A percentile compares a stretch with the other conserved stretches of the same genome.
Evolutionary conservation across 2,113 vertebrate genomes (phyloP).

Genomic region (Tringa solitaria): DNA sequence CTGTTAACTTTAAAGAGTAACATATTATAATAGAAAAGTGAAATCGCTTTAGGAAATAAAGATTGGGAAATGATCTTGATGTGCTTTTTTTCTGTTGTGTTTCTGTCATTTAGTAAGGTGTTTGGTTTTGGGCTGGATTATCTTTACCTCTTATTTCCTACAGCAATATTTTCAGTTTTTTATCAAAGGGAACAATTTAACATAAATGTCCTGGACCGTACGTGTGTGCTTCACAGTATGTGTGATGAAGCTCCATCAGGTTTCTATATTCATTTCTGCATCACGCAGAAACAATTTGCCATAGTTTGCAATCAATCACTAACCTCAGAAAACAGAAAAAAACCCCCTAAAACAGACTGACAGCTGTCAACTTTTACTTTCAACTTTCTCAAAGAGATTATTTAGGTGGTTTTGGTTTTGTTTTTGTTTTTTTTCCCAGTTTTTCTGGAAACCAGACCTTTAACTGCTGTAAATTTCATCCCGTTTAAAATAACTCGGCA

Average conservation of each 20-base stretch:
- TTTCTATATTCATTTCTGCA: neutral
- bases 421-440: neutral
- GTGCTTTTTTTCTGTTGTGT: neutral
- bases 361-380: neutral
- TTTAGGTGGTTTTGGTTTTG: neutral
- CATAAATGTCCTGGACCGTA: neutral
- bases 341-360: neutral
- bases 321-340: neutral
- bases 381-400: neutral
- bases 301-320: neutral
- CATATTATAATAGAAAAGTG: neutral
- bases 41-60: neutral
- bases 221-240: neutral
- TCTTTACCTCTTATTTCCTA: neutral
- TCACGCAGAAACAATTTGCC: neutral
- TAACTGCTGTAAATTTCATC: neutral
- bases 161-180: neutral
- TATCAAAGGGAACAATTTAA: neutral
- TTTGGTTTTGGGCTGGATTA: neutral
- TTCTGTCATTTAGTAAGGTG: neutral
- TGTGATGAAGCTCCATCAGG: neutral
- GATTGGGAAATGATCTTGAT: neutral
- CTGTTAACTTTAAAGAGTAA: neutral
- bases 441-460: neutral
- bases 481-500: neutral